These are phyloP conservation scores for Phalacrocorax carbo DNA, from an alignment of 2,113 vertebrate species.

Conservation along the genomic window DNA sequence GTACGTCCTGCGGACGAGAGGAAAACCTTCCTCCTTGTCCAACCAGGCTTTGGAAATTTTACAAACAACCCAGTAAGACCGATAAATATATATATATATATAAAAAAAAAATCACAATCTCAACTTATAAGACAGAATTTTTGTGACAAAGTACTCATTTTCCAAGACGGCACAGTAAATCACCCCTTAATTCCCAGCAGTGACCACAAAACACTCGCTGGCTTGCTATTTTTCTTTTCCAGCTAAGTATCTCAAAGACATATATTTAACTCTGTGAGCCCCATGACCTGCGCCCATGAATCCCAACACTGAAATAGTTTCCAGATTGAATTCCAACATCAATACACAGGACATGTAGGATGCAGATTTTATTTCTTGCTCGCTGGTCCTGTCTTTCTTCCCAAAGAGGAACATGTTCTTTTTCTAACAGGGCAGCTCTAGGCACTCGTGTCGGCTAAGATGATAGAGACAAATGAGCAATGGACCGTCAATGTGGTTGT, in stretches of 20 bases:
- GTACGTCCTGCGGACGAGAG: neutral
- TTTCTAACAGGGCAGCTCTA: neutral
- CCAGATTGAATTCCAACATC: neutral
- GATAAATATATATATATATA: neutral
- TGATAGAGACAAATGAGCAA: neutral
- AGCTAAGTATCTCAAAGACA: neutral
- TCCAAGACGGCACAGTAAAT: neutral
- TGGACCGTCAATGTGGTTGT: fast-evolving
- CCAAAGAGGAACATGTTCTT: neutral
- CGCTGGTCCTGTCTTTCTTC: neutral
- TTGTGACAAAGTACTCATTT: neutral
- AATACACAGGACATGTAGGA: neutral
- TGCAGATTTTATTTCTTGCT: neutral
- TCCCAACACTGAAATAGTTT: neutral
- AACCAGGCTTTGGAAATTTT: neutral
- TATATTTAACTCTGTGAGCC: neutral
- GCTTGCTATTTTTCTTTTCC: neutral
- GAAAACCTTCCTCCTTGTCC: neutral
- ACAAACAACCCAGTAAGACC: neutral
- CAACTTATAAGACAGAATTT: neutral
- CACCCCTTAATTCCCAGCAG: neutral
- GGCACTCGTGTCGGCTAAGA: neutral
- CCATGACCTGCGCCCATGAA: neutral
- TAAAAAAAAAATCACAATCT: neutral
- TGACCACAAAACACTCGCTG: neutral